phyloP scores from a whole-genome alignment of 1,140 invertebrate species.

The Stenopsyche tienmushanensis region DNA sequence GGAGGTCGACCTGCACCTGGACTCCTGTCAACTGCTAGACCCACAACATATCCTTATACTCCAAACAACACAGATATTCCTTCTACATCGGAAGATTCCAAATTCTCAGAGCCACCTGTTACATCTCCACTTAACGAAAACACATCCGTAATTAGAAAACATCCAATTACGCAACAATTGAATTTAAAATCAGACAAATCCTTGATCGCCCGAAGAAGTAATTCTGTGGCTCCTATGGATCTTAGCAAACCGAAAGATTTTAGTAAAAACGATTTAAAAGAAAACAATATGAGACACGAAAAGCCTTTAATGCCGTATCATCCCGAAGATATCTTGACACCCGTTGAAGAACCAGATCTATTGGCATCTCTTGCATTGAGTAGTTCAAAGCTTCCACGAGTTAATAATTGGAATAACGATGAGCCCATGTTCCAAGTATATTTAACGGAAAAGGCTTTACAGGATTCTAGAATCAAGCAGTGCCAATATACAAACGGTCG shows the following conservation, averaged over 20 bases:
- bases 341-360: constrained; percentile 62
- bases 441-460: constrained; percentile 71
- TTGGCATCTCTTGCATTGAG: constrained; percentile 65
- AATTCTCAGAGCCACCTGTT: constrained; percentile 38
- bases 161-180: constrained; percentile 5
- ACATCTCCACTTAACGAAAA: constrained; percentile 14
- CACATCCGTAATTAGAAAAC: constrained; percentile 32
- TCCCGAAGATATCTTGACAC: constrained; percentile 60
- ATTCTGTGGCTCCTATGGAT: constrained; percentile 21
- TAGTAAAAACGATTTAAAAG: constrained; percentile 53
- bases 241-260: constrained; percentile 60
- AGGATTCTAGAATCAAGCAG: constrained; percentile 74
- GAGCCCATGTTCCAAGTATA: constrained; percentile 72
- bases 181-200: constrained; percentile 27
- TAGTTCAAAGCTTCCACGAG: constrained; percentile 61
- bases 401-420: constrained; percentile 57
- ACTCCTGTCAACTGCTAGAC: constrained; percentile 57
- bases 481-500: constrained; percentile 50
- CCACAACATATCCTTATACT: constrained; percentile 65
- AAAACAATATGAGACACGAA: constrained; percentile 19
- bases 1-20: constrained; percentile 54
- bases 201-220: constrained; percentile 1
- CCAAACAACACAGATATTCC: constrained; percentile 47
- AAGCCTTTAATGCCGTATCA: constrained; percentile 24
- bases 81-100: constrained; percentile 43